Conservation (phyloP, 92 coral and sea anemone species). For the Ricordea florida region DNA sequence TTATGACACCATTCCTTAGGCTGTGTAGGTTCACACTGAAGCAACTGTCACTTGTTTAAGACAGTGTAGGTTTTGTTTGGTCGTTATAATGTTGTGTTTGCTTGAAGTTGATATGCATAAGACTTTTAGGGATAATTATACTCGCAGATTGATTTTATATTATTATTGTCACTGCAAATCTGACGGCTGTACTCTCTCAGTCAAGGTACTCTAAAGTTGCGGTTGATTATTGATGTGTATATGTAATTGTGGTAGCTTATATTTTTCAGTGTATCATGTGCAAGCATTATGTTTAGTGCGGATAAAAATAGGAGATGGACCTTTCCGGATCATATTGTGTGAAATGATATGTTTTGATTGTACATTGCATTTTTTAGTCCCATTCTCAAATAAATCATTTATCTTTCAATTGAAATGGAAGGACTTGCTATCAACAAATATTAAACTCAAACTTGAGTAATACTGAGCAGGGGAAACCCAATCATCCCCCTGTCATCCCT, state of each 20-base stretch:
- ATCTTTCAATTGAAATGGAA: background rate
- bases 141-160: background rate
- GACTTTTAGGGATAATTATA: background rate
- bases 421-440: background rate
- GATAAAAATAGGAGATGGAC: background rate
- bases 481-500: background rate
- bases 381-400: background rate
- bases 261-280: background rate
- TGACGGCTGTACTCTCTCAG: background rate
- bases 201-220: too few species aligned
- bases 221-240: too few species aligned
- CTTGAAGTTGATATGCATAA: background rate
- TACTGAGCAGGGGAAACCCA: background rate
- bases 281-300: background rate
- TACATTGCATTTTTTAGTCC: background rate
- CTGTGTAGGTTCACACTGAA: background rate
- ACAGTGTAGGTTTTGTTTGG: too few species aligned
- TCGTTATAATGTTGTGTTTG: background rate
- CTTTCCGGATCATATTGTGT: background rate
- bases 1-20: background rate
- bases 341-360: background rate
- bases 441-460: background rate
- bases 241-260: too few species aligned
- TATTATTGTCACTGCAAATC: background rate
- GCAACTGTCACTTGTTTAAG: background rate